These are phyloP conservation scores for Metridium senile DNA, from an alignment of 92 coral and sea anemone species.

Conservation along the genomic window DNA sequence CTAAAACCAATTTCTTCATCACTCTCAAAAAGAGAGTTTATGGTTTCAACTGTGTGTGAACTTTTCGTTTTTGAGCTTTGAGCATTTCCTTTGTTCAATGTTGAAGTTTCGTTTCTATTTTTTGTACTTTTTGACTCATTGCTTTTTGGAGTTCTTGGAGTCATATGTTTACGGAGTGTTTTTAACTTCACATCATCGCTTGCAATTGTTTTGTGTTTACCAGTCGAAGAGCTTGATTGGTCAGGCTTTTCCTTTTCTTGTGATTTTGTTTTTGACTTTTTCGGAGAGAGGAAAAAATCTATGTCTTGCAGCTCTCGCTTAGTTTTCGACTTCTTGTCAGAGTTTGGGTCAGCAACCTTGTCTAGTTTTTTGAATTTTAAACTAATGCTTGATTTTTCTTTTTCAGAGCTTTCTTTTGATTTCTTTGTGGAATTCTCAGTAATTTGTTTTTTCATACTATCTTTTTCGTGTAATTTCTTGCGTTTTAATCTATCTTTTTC, in stretches of 20 bases:
- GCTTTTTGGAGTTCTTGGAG: conserved; percentile 13
- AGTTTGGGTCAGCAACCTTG: too few species aligned
- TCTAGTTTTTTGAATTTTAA: background rate
- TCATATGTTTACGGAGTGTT: conserved; percentile 6
- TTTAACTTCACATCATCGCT: background rate
- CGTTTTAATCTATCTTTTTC: background rate
- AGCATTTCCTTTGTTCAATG: background rate
- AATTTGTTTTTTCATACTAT: background rate
- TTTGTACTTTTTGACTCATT: background rate
- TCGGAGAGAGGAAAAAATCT: conserved; percentile 12
- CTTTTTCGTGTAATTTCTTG: background rate
- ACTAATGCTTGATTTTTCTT: background rate
- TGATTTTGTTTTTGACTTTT: conserved; percentile 2
- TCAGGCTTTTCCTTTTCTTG: background rate
- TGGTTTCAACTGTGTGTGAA: background rate
- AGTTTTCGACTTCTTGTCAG: background rate
- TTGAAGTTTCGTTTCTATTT: background rate
- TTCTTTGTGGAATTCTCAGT: background rate
- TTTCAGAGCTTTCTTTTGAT: background rate
- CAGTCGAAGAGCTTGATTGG: conserved; percentile 13
- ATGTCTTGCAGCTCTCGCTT: conserved; percentile 1
- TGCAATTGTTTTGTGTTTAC: conserved; percentile 13
- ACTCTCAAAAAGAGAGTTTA: conserved; percentile 22
- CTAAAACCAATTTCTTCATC: conserved; percentile 14
- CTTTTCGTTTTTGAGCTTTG: background rate